Evolutionary conservation across 2,113 vertebrate species (phyloP).

Genomic region (Takifugu flavidus): DNA sequence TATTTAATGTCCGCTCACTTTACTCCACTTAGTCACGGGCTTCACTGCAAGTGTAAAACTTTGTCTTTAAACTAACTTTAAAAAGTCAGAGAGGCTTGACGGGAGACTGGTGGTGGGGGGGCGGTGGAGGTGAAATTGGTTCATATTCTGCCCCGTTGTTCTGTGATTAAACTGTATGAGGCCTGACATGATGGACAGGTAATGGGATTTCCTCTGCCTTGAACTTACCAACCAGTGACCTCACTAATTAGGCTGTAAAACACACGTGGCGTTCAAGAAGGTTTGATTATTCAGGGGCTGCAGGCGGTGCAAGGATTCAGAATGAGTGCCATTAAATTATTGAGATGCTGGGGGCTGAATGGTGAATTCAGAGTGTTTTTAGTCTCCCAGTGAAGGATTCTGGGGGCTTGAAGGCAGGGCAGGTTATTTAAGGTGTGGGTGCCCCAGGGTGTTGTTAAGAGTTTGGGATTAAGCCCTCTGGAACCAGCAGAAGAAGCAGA

Average conservation of each 20-base stretch:
- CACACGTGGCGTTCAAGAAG: conserved; percentile 10
- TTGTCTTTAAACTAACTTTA: too few species aligned
- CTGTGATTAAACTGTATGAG: neutral
- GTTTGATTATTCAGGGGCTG: conserved; percentile 40
- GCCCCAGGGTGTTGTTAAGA: conserved; percentile 43
- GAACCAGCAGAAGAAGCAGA: conserved; percentile 9
- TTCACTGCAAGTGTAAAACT: conserved; percentile 7
- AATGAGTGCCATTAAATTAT: conserved; percentile 49
- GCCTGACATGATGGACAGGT: conserved; percentile 8
- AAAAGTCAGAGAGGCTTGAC: too few species aligned
- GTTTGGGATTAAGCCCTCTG: conserved; percentile 47
- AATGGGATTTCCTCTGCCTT: conserved; percentile 5
- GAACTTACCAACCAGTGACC: conserved; percentile 6
- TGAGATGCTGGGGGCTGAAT: conserved; percentile 39
- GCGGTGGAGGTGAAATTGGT: neutral
- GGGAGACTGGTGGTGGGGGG: too few species aligned
- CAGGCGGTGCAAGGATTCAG: conserved; percentile 31
- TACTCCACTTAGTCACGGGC: conserved; percentile 15
- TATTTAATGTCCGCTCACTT: neutral
- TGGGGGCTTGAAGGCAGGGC: conserved; percentile 26
- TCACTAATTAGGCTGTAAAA: conserved; percentile 16
- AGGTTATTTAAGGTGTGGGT: conserved; percentile 46
- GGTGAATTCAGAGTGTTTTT: conserved; percentile 41
- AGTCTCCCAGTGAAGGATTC: conserved; percentile 36
- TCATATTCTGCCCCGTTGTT: neutral